phyloP scores from a whole-genome alignment of 2,113 vertebrate species.

The Pseudorectes ferrugineus region DNA sequence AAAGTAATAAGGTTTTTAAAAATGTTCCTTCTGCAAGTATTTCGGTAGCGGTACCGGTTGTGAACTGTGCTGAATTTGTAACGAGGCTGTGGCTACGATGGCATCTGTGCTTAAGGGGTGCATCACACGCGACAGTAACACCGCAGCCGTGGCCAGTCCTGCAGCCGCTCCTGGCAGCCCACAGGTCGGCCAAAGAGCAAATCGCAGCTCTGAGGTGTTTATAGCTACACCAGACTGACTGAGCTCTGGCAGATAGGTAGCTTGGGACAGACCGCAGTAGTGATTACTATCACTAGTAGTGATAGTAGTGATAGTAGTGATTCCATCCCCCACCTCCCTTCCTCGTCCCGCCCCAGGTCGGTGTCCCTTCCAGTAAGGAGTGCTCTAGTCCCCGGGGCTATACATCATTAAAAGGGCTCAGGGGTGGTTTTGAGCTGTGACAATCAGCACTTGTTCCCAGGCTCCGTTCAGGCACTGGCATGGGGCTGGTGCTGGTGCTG shows the following conservation, averaged over 20 bases:
- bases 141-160: background rate
- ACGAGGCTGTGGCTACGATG: accelerated
- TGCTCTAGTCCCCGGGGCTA: background rate
- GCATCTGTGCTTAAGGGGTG: background rate
- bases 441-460: background rate
- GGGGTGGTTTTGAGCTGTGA: background rate
- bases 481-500: accelerated
- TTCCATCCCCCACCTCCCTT: background rate
- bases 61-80: background rate
- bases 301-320: no score
- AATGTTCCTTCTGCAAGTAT: background rate
- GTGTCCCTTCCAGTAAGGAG: background rate
- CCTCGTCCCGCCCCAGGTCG: background rate
- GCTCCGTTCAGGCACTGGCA: background rate
- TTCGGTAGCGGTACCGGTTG: background rate
- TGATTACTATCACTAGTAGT: no score
- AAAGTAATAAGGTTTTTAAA: background rate
- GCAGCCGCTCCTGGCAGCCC: background rate
- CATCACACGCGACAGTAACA: accelerated
- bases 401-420: background rate
- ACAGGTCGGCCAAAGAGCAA: accelerated
- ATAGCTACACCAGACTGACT: background rate
- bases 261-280: background rate
- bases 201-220: background rate
- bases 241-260: accelerated